A percentile compares a stretch with the other conserved stretches of the same genome.
phyloP scores from a whole-genome alignment of 2,888 invertebrate genomes.

The Lamellibrachia satsuma region DNA sequence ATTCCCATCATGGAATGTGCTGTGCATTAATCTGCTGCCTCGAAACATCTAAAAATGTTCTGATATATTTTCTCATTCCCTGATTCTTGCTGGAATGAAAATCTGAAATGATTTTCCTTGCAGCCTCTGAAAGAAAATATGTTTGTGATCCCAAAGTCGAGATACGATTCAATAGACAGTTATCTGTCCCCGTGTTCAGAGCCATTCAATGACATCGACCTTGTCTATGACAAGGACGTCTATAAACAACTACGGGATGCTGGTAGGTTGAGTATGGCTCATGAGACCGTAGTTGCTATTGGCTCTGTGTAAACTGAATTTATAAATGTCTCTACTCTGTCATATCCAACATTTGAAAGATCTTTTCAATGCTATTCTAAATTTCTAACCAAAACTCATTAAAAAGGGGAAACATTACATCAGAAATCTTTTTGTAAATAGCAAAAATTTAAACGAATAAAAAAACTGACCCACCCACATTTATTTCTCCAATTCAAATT shows the following conservation, averaged over 20 bases:
- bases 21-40: too few species aligned
- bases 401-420: not conserved
- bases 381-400: not conserved
- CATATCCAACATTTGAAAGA: not conserved
- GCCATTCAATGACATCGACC: conserved; percentile 91
- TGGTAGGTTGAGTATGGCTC: conserved; percentile 62
- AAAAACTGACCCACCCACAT: not conserved
- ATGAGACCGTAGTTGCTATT: not conserved
- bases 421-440: not conserved
- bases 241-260: conserved; percentile 84
- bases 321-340: not conserved
- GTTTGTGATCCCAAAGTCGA: conserved; percentile 76
- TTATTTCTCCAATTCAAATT: not conserved
- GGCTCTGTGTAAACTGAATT: not conserved
- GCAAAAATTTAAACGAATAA: not conserved
- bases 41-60: too few species aligned
- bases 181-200: conserved; percentile 91
- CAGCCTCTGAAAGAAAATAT: conserved; percentile 65
- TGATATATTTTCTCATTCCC: too few species aligned
- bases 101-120: conserved; percentile 33
- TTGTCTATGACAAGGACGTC: conserved; percentile 85
- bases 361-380: not conserved
- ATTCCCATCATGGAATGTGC: too few species aligned
- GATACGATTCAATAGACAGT: conserved; percentile 97
- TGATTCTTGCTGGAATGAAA: too few species aligned